phyloP scores from a whole-genome alignment of 1,140 invertebrate species.

The Atta cephalotes region DNA sequence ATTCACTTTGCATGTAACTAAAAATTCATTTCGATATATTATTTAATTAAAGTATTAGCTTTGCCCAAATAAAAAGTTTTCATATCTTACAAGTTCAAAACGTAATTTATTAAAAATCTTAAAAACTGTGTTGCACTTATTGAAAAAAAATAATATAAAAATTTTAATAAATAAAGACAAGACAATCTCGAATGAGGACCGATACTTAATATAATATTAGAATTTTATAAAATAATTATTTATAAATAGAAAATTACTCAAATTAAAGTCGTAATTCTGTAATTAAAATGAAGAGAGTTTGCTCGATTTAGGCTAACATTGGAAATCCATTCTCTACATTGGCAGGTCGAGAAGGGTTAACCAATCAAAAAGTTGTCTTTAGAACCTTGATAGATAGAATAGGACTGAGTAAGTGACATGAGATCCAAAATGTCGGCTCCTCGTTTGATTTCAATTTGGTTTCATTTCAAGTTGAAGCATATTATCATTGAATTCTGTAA shows the following conservation, averaged over 20 bases:
- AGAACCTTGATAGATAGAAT: background rate
- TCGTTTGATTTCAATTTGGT: constrained; percentile 14
- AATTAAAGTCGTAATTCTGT: background rate
- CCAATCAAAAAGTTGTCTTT: constrained; percentile 15
- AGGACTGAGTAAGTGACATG: constrained; percentile 14
- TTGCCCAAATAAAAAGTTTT: background rate
- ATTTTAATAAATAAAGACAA: constrained; percentile 20
- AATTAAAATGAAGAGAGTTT: constrained; percentile 28
- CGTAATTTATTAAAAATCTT: background rate
- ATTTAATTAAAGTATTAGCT: background rate
- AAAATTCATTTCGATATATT: background rate
- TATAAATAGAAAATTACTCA: background rate
- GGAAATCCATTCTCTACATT: constrained; percentile 33
- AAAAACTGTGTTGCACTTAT: background rate
- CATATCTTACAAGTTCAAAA: background rate
- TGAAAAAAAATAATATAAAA: background rate
- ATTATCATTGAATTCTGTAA: constrained; percentile 6
- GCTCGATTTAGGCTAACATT: constrained; percentile 21
- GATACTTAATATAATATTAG: constrained; percentile 3
- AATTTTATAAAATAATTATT: background rate
- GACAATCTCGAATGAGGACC: background rate
- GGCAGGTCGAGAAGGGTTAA: constrained; percentile 18
- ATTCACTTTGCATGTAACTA: background rate
- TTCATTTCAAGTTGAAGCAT: background rate
- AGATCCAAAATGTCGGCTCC: constrained; percentile 12